These are phyloP conservation scores for Acronicta alni DNA, from an alignment of 2,888 invertebrate genomes.

Conservation along the genomic window DNA sequence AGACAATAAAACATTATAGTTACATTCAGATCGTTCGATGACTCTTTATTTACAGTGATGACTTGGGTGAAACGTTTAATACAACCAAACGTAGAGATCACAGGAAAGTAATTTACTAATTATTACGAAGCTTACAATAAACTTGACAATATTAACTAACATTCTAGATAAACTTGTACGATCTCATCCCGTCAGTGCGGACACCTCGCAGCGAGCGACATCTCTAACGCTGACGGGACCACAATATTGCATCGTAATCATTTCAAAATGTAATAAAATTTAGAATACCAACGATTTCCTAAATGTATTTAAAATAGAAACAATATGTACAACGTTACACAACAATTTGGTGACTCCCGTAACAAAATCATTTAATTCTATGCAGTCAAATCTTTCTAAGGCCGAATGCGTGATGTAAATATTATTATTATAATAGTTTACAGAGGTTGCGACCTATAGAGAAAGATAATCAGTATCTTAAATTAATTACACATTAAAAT, in stretches of 20 bases:
- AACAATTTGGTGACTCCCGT: slow-evolving; percentile 61
- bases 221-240: slow-evolving; percentile 55
- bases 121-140: slow-evolving; percentile 75
- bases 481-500: slow-evolving; percentile 21
- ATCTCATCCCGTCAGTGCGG: slow-evolving; percentile 54
- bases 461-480: slow-evolving; percentile 23
- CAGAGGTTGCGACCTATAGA: slow-evolving; percentile 29
- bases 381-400: slow-evolving; percentile 87
- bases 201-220: slow-evolving; percentile 29
- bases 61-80: slow-evolving; percentile 74
- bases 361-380: slow-evolving; percentile 74
- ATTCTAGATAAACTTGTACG: slow-evolving; percentile 63
- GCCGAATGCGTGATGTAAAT: slow-evolving; percentile 63
- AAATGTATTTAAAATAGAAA: slow-evolving; percentile 68
- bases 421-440: slow-evolving; percentile 28
- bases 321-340: slow-evolving; percentile 68
- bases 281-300: slow-evolving; percentile 75
- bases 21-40: slow-evolving; percentile 89
- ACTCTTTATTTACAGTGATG: slow-evolving; percentile 87
- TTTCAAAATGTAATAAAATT: slow-evolving; percentile 76
- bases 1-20: slow-evolving; percentile 73
- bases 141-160: slow-evolving; percentile 62
- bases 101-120: slow-evolving; percentile 77
- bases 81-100: slow-evolving; percentile 81
- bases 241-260: slow-evolving; percentile 61